Evolutionary conservation across 2,797 vertebrate genomes (phyloP).

Genomic region (Propithecus perrieri): DNA sequence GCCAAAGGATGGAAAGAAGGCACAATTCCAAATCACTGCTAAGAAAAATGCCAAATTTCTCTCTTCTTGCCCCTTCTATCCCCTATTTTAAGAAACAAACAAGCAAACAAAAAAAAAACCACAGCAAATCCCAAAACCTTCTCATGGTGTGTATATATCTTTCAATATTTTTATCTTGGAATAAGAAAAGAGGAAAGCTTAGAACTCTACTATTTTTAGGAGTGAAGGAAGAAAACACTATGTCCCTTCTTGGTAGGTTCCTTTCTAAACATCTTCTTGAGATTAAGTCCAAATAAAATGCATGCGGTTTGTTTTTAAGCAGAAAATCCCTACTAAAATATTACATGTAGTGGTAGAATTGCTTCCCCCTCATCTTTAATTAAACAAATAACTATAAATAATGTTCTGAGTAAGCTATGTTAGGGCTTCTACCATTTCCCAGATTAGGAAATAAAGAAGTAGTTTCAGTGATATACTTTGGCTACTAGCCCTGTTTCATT

Average conservation of each 20-base stretch:
- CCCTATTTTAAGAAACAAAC: not conserved
- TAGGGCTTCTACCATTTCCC: not conserved
- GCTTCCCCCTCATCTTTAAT: not conserved
- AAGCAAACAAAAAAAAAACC: not conserved
- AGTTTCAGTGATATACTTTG: not conserved
- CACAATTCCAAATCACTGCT: not conserved
- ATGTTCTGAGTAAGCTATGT: not conserved
- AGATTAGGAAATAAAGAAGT: not conserved
- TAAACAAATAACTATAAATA: slow-evolving; percentile 13
- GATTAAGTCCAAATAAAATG: slow-evolving; percentile 9
- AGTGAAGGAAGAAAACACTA: not conserved
- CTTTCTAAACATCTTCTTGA: not conserved
- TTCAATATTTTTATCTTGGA: not conserved
- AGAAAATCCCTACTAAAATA: slow-evolving; percentile 25
- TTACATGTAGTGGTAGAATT: not conserved
- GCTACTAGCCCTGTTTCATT: not conserved
- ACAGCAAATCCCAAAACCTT: not conserved
- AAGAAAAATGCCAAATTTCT: not conserved
- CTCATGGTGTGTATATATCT: not conserved
- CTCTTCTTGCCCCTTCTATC: not conserved
- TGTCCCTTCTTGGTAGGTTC: not conserved
- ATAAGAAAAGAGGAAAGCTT: not conserved
- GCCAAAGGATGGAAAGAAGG: not conserved
- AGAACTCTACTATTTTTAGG: not conserved
- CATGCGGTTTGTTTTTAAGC: slow-evolving; percentile 17